A percentile compares a stretch with the other conserved stretches of the same genome.
phyloP scores from a whole-genome alignment of 2,888 invertebrate genomes.

The Cephus runcator region DNA sequence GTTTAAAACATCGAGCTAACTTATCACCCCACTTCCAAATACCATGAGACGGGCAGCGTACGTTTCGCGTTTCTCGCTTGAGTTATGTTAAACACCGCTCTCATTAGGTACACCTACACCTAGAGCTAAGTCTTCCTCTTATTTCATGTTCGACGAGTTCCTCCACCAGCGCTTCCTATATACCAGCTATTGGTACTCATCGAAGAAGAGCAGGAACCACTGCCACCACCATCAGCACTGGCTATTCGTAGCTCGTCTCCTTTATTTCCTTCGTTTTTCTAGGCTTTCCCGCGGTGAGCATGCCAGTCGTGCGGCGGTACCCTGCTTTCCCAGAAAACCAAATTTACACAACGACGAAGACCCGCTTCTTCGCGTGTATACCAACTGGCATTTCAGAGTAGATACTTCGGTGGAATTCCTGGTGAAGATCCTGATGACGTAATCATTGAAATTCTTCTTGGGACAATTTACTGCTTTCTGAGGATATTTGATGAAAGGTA shows the following conservation, averaged over 20 bases:
- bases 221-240: not conserved
- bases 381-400: not conserved
- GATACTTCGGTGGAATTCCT: not conserved
- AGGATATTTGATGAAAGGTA: not conserved
- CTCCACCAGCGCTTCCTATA: not conserved
- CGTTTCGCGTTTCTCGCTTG: conserved; percentile 5
- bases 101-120: conserved; percentile 1
- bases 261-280: conserved; percentile 3
- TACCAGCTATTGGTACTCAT: not conserved
- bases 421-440: not conserved
- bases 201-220: not conserved
- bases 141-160: not conserved
- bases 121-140: not conserved
- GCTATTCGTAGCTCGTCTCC: not conserved
- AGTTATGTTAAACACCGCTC: conserved; percentile 6
- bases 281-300: not conserved
- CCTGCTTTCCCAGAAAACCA: not conserved
- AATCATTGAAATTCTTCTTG: not conserved
- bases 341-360: not conserved
- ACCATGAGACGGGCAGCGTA: conserved; percentile 15
- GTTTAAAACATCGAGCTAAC: conserved; percentile 27
- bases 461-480: not conserved
- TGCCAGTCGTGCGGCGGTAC: not conserved
- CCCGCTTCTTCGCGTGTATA: not conserved
- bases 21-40: conserved; percentile 25